Percentiles rank a stretch among this genome's conserved stretches.
Conservation (phyloP, 2,113 vertebrate genomes). For the Alosa alosa region DNA sequence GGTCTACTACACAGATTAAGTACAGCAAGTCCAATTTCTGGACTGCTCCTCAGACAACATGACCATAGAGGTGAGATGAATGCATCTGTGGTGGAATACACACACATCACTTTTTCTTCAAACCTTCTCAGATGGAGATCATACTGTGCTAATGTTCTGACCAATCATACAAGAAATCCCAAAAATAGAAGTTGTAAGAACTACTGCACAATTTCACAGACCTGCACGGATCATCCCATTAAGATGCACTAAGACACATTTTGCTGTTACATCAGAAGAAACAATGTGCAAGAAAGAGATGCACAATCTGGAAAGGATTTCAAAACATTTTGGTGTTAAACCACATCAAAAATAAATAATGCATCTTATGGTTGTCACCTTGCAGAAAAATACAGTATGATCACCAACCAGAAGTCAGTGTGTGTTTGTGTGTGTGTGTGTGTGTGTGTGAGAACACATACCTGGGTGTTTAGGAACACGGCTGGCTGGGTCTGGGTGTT, state of each 20-base stretch:
- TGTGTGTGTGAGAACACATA: conserved; percentile 43
- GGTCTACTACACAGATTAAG: neutral
- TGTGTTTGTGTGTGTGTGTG: neutral
- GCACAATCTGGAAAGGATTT: neutral
- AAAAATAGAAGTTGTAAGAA: neutral
- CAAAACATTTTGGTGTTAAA: neutral
- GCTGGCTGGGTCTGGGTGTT: conserved; percentile 52
- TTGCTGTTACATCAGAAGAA: neutral
- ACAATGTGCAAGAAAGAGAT: neutral
- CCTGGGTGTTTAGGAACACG: conserved; percentile 70
- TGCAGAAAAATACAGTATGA: neutral
- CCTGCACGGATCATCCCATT: neutral
- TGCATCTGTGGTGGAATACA: neutral
- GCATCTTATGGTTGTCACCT: neutral
- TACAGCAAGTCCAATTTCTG: neutral
- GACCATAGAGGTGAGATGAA: neutral
- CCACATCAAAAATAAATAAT: neutral
- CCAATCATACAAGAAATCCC: too few species aligned
- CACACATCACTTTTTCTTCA: neutral
- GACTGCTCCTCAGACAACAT: neutral
- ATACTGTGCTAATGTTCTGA: neutral
- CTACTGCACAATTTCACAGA: neutral
- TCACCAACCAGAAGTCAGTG: neutral
- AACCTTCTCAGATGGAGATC: neutral
- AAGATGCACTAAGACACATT: neutral